Base-by-base conservation (phyloP, 2,888 invertebrate species). In the Phasia obesa region DNA sequence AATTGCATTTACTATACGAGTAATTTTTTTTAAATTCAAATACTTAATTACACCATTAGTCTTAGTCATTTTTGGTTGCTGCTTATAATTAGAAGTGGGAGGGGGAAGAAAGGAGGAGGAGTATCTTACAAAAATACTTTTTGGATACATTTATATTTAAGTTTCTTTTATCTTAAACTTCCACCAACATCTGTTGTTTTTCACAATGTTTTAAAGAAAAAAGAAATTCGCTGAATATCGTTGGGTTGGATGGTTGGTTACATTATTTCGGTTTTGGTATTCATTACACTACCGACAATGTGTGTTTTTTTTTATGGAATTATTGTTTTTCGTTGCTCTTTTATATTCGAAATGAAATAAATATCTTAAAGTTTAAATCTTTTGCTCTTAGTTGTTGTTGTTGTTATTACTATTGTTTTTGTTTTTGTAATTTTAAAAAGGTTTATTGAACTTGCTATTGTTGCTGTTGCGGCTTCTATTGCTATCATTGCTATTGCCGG, bases 291-390 rank as follows among this genome's bases (percentile, higher is more conserved):
- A 69, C 2, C 21, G 64, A 47, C 23, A 25, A 35, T 38, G 5
- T 51, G 19, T 44, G 1, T 49, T 65, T n/a, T n/a, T n/a, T n/a
- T n/a, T 67, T 47, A 65, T 74, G 31, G n/a, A 4, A 21, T n/a
- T n/a, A n/a, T 47, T 49, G 31, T 27, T 42, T 44, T 25, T 57
- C 19, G 31, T 64, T 57, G 35, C 13, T 55, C 27, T 21, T 67
- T 75, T 11, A 31, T 47, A 27, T 23, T 21, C 4, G 9, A 60
- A 59, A 21, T 27, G 53, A 55, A 74, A 44, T 53, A 67, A 73
- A 74, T 55, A 59, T 79, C 59, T 65, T 23, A 53, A 78, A 80
- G 73, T 47, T 80, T 60, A 47, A 74, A 80, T 67, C 60, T 59
- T 65, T 60, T 60, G 60, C 53, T 67, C 15, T 73, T 42, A 23